Evolutionary conservation across 2,113 vertebrate genomes (phyloP), one percentile per base, ranked within the genome.

Genomic region (Thalassoma bifasciatum): DNA sequence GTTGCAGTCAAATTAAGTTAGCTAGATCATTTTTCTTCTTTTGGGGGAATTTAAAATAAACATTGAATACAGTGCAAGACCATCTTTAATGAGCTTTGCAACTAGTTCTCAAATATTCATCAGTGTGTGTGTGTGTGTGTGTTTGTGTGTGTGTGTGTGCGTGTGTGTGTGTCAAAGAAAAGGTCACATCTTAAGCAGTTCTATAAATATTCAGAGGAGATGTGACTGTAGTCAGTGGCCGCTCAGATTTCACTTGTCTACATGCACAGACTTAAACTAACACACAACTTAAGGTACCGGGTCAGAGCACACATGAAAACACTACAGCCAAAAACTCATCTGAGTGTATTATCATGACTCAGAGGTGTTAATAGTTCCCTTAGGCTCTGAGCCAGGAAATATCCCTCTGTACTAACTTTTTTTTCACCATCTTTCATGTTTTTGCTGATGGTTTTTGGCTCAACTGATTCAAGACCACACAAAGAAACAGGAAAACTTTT

Each of bases 171-270:
- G 57, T 37, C 60, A 78, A 79, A 63, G 42, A 63, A 75, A 90
- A 88, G 90, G 88, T 91, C 88, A 88, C 42, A 75, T 88, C 75
- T 87, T 82, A 81, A 88, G 84, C 79, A 80, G 76, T 66, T 73
- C 77, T 90, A 88, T 84, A 81, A 86, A 89, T 90, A 89, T 79
- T 84, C 53, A 83, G 83, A 79, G 75, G 79, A 85, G 79, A 87
- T 72, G 66, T 69, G 76, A 84, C 65, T 75, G 59, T 60, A 10
- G 53, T 86, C 46, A 62, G 5, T 38, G 68, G 74, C 67, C 74
- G 60, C 83, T 89, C 83, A 72, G 30, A 83, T 89, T 87, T 84
- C 61, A 0, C 58, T 65, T 65, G 60, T 64, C 57, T 14, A 59
- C 49, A 66, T 57, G 66, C 21, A 19, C 5, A 22, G 42, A 24